Evolutionary conservation across 2,797 vertebrate species (phyloP).

Genomic region (Mormyrops attenuatus): DNA sequence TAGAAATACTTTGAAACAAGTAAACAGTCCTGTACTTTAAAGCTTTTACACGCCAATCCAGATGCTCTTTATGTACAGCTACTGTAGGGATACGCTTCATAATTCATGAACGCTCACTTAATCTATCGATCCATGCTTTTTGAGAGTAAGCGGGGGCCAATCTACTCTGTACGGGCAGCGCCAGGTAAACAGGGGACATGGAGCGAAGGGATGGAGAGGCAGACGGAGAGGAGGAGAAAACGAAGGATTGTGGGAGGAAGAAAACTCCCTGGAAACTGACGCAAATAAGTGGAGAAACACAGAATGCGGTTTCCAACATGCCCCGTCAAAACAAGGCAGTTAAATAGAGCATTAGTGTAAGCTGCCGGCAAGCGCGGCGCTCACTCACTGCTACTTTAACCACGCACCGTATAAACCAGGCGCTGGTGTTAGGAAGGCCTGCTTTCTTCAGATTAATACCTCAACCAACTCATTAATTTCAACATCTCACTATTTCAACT

Average conservation of each 20-base stretch:
- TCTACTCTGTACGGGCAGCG: constrained; percentile 29
- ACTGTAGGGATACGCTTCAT: constrained; percentile 66
- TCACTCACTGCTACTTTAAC: neutral
- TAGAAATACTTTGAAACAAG: constrained; percentile 41
- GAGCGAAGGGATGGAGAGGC: constrained; percentile 11
- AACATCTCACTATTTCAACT: neutral
- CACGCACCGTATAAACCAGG: neutral
- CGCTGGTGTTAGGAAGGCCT: neutral
- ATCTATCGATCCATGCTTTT: constrained; percentile 68
- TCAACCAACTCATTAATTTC: neutral
- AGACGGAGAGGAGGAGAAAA: constrained; percentile 25
- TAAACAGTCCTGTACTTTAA: constrained; percentile 68
- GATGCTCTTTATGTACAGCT: constrained; percentile 67
- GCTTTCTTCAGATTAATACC: neutral
- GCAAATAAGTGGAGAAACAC: neutral
- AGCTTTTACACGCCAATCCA: constrained; percentile 70
- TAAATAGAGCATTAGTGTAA: neutral
- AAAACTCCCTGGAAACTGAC: neutral
- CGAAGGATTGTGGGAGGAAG: constrained; percentile 23
- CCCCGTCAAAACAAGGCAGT: neutral
- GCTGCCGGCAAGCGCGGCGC: neutral
- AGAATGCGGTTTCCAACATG: neutral
- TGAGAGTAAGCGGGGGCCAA: constrained; percentile 37
- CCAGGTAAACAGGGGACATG: constrained; percentile 36
- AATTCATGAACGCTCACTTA: constrained; percentile 74